phyloP scores from a whole-genome alignment of 2,888 invertebrate genomes.

The Drosophila silvestris region DNA sequence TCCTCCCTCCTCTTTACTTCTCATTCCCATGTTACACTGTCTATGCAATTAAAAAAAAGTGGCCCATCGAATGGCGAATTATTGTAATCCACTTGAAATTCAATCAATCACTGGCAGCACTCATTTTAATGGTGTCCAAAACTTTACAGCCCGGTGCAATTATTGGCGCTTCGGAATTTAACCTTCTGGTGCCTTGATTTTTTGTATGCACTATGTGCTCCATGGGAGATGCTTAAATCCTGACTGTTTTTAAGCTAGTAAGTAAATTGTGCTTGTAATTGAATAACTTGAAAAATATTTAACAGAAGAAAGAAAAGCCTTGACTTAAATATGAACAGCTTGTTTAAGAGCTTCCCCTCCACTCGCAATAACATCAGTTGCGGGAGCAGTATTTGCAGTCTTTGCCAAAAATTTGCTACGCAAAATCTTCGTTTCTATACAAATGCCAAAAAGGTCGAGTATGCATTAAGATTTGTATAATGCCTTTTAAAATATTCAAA shows the following conservation, averaged over 20 bases:
- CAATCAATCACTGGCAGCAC: constrained; percentile 49
- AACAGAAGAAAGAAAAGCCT: background rate
- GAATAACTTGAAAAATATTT: background rate
- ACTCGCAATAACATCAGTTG: background rate
- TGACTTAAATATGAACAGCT: background rate
- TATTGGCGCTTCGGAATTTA: constrained; percentile 28
- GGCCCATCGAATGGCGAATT: constrained; percentile 36
- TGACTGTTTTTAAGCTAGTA: background rate
- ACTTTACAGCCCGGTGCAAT: constrained; percentile 50
- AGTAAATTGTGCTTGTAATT: background rate
- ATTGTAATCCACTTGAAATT: constrained; percentile 54
- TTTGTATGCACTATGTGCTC: background rate
- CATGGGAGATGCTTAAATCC: background rate
- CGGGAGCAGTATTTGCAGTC: background rate
- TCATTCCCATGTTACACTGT: background rate
- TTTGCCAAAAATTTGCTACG: background rate
- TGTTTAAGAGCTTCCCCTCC: background rate
- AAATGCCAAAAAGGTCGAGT: constrained; percentile 23
- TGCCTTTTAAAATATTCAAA: constrained; percentile 56
- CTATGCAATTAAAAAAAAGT: constrained; percentile 14
- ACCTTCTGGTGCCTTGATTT: background rate
- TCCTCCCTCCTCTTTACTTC: background rate
- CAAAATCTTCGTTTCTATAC: constrained; percentile 1
- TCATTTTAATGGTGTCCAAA: constrained; percentile 37
- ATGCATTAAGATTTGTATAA: constrained; percentile 56